phyloP scores from a whole-genome alignment of 2,113 vertebrate species.

The Pomatorhinus ruficollis region DNA sequence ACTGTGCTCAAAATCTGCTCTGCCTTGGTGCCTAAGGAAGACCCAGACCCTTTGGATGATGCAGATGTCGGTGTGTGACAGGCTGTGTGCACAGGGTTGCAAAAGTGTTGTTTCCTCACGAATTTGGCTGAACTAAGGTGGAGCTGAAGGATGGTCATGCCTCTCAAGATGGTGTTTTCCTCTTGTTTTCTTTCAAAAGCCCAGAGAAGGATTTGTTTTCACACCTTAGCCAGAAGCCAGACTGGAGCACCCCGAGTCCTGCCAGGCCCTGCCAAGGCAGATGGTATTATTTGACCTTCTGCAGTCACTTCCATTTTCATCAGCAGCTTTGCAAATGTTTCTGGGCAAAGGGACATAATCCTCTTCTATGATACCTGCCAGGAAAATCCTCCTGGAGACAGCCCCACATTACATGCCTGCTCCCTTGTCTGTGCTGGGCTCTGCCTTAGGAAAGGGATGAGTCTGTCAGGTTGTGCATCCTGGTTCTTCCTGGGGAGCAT shows the following conservation, averaged over 20 bases:
- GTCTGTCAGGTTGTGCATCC: not conserved
- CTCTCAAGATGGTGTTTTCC: not conserved
- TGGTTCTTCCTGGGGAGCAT: not conserved
- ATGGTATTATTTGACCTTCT: not conserved
- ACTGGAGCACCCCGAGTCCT: not conserved
- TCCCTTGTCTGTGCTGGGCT: not conserved
- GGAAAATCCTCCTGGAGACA: not conserved
- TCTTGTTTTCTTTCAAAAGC: not conserved
- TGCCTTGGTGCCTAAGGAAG: not conserved
- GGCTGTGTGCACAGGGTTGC: no score
- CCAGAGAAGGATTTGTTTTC: not conserved
- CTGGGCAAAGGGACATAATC: not conserved
- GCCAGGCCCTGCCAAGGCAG: not conserved
- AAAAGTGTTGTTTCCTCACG: not conserved
- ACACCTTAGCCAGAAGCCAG: not conserved
- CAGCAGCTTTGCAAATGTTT: not conserved
- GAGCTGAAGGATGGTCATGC: not conserved
- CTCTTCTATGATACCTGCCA: not conserved
- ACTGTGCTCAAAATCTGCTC: not conserved
- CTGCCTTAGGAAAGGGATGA: not conserved
- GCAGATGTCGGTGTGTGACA: accelerated
- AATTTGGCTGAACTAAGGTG: not conserved
- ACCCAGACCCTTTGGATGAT: not conserved
- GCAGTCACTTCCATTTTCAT: not conserved
- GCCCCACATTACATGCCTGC: not conserved